These are phyloP conservation scores for Cardinalis cardinalis DNA, from an alignment of 2,113 vertebrate genomes.

Conservation along the genomic window DNA sequence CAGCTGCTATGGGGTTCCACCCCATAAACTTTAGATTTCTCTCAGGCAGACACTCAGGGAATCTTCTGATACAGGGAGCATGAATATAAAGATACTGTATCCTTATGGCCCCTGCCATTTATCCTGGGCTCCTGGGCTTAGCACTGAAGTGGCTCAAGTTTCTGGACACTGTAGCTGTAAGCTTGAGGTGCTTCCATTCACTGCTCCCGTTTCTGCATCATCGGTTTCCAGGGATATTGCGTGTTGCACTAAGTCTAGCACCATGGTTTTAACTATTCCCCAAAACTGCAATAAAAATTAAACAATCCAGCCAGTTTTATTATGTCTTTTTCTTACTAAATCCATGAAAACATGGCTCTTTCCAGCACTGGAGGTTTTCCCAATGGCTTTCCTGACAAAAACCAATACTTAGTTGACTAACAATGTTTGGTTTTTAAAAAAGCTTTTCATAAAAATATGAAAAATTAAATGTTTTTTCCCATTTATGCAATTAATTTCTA, in stretches of 20 bases:
- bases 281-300: not conserved
- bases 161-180: not conserved
- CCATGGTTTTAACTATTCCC: not conserved
- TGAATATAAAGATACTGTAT: not conserved
- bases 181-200: not conserved
- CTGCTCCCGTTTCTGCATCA: not conserved
- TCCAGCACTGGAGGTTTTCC: not conserved
- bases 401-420: slow-evolving; percentile 1
- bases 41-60: not conserved
- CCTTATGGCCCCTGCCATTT: not conserved
- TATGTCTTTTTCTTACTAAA: slow-evolving; percentile 21
- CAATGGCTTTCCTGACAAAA: not conserved
- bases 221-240: not conserved
- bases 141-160: not conserved
- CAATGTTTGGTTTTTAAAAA: not conserved
- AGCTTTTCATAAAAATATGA: not conserved
- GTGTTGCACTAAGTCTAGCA: not conserved
- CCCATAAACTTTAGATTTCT: not conserved
- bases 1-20: not conserved
- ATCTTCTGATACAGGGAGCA: not conserved
- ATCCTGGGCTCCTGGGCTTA: not conserved
- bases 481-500: not conserved
- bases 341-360: slow-evolving; percentile 3
- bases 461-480: not conserved
- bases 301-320: slow-evolving; percentile 8